Percentiles rank a stretch among this genome's conserved stretches.
Conservation (phyloP, 2,113 vertebrate species). For the Pangasianodon gigas region DNA sequence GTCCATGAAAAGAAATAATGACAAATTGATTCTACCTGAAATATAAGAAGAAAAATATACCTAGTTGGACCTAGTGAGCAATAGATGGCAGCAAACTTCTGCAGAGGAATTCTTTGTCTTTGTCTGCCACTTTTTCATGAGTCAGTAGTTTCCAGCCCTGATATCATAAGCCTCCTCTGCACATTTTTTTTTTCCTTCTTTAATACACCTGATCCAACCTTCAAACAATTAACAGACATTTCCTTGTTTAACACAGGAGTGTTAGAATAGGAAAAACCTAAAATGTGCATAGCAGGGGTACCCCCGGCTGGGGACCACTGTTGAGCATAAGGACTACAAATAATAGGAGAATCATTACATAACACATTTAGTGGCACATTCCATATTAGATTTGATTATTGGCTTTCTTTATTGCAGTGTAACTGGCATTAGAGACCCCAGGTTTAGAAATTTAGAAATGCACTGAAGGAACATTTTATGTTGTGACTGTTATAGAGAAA, state of each 20-base stretch:
- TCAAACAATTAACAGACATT: neutral
- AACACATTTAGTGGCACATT: neutral
- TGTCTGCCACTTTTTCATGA: neutral
- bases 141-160: neutral
- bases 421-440: neutral
- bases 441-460: neutral
- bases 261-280: neutral
- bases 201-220: neutral
- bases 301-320: neutral
- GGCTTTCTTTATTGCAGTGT: neutral
- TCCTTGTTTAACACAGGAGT: neutral
- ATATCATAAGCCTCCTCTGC: neutral
- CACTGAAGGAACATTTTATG: neutral
- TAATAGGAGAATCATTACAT: neutral
- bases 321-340: neutral
- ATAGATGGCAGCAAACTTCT: conserved; percentile 34
- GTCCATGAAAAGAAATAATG: neutral
- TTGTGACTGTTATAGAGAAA: neutral
- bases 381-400: neutral
- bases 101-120: neutral
- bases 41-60: neutral
- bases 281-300: neutral
- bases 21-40: neutral
- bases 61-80: neutral
- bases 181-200: neutral